Conservation (phyloP, 2,888 invertebrate genomes). For the Conus canariensis region DNA sequence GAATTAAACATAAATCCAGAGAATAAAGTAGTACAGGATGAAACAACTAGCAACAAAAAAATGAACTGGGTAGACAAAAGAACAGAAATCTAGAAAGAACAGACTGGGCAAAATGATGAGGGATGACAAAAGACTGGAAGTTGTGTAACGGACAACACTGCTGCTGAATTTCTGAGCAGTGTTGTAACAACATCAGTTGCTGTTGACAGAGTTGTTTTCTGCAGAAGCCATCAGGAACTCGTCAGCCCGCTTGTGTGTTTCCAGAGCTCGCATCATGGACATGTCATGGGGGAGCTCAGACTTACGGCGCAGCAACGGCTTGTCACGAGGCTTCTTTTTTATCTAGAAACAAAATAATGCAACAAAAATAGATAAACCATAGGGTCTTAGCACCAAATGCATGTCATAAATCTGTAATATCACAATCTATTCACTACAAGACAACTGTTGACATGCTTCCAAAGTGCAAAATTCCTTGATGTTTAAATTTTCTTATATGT, state of each 20-base stretch:
- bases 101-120: neutral
- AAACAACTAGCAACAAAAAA: too few species aligned
- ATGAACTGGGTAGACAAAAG: too few species aligned
- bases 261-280: conserved; percentile 92
- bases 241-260: conserved; percentile 94
- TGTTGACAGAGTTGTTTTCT: conserved; percentile 21
- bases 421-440: too few species aligned
- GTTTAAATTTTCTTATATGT: too few species aligned
- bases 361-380: neutral
- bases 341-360: conserved; percentile 41
- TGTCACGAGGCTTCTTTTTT: conserved; percentile 83
- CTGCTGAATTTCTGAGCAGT: conserved; percentile 16
- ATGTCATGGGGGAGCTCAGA: conserved; percentile 97
- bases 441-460: too few species aligned
- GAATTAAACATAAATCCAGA: too few species aligned
- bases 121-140: neutral
- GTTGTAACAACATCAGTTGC: conserved; percentile 23
- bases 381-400: too few species aligned
- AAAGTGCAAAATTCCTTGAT: too few species aligned
- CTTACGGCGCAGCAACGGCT: conserved; percentile 94
- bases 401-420: too few species aligned
- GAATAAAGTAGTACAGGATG: too few species aligned
- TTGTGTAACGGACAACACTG: neutral
- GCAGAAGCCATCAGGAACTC: conserved; percentile 85
- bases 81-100: neutral